Evolutionary conservation across 2,888 invertebrate genomes (phyloP), one percentile per base, ranked within the genome.

Genomic region (Hypolimnas misippus): DNA sequence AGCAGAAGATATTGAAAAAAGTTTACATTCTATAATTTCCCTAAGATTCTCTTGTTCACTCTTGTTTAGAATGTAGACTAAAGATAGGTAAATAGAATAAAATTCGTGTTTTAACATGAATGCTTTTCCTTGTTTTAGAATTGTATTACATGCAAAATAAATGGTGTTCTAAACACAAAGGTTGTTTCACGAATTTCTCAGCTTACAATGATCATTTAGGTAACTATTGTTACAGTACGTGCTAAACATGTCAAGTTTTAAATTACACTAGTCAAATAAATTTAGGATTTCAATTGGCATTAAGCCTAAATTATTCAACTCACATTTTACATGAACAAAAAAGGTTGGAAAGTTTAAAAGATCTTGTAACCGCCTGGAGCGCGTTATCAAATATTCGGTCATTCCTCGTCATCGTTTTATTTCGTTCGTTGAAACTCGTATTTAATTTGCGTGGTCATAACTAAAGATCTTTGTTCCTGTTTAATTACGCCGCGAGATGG

Each of bases 381-480:
- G 14, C 25, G 25, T 49, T 44, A 42, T 4, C 6, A 51, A 51
- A 44, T 51, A 33, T 50, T 57, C 51, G 46, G 21, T 53, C 53
- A 46, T 49, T 25, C 31, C 17, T 49, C n/a, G n/a, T n/a, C n/a
- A 42, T 44, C 25, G 53, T 25, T 59, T 53, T 53, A 51, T 58
- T 62, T 52, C 49, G 33, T 57, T 35, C 44, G 33, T 40, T 49
- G 54, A 46, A 63, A 63, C 57, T 52, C 49, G 58, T 56, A 58
- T 55, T 65, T 63, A 67, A 67, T 67, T 65, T 68, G 66, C 67
- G 69, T 68, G 66, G 56, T 62, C 60, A 61, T 59, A 67, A 71
- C 66, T 65, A 68, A 71, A 68, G 69, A 70, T 60, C 72, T 68
- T 72, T 72, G 72, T 73, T 73, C 68, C 64, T 67, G 57, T 70